Evolutionary conservation across 2,888 invertebrate species (phyloP).

Genomic region (Marasmarcha lunaedactyla): DNA sequence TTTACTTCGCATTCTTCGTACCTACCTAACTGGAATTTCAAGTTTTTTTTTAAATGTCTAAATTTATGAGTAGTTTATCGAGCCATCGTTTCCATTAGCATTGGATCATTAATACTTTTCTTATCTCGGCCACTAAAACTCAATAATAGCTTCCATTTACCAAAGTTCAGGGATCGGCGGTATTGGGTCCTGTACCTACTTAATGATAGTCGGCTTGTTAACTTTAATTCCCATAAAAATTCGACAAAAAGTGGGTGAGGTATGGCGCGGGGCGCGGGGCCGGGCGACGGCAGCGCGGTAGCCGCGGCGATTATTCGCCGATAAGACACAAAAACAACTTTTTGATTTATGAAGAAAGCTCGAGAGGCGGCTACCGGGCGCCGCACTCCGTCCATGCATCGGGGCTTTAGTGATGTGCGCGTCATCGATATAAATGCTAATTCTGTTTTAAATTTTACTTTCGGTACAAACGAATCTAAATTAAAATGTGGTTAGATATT

Average conservation of each 20-base stretch:
- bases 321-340: constrained; percentile 65
- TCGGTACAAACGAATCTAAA: too few relatives aligned
- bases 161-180: constrained; percentile 24
- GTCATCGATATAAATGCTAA: constrained; percentile 2
- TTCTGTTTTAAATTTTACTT: too few relatives aligned
- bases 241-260: constrained; percentile 40
- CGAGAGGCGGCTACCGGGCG: constrained; percentile 58
- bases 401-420: constrained; percentile 1
- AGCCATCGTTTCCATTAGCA: constrained; percentile 12
- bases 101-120: constrained; percentile 15
- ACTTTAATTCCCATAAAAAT: constrained; percentile 44
- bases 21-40: too few relatives aligned
- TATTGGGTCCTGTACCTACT: constrained; percentile 10
- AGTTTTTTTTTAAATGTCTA: too few relatives aligned
- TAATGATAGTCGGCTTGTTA: constrained; percentile 41
- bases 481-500: too few relatives aligned
- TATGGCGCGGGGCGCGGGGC: constrained; percentile 16
- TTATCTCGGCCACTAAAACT: constrained; percentile 38
- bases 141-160: constrained; percentile 43
- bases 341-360: constrained; percentile 67
- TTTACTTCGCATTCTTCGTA: too few relatives aligned
- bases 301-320: constrained; percentile 58
- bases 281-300: constrained; percentile 22
- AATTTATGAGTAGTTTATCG: not conserved
- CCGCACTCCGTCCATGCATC: constrained; percentile 25